Base-by-base conservation (phyloP, 2,888 invertebrate species). In the Syrista parreyssii region DNA sequence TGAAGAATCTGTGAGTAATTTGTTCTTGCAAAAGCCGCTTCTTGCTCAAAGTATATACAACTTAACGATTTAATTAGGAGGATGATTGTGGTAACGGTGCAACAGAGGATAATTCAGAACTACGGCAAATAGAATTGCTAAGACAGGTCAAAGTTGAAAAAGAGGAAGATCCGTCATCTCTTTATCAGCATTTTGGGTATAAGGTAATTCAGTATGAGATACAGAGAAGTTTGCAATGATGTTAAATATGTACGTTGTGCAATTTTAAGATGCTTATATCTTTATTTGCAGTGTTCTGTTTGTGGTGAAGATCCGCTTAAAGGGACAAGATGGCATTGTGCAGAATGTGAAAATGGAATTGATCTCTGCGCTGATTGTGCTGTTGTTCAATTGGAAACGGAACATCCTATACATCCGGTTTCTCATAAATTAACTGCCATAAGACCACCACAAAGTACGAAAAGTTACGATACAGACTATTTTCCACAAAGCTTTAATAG, bases 301-400 rank as follows among this genome's bases (percentile, higher is more conserved):
- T 96, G 96, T 86, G 92, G 92, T 1, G 93, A 93, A 80, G 93
- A 94, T 34, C 95, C 95, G 0, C 93, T 95, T 74, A 90, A 92
- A 33, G 95, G 95, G 15, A 93, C 93, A 15, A 92, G 95, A 77
- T 96, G 96, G 95, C 95, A 95, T 85, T 96, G 96, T 85, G 91
- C 92, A 35, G 93, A 94, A 77, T 96, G 96, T 85, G 91, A 92
- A 73, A 86, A 88, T 3, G 89, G 90, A 68, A 89, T 95, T 0
- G 94, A 96, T 88, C 93, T 94, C 83, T 96, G 96, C 84, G 92
- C 93, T 0, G 94, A 94, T 84, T 95, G 95, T 85, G 92, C 94
- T 2, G 88, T 94, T 1, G 90, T 92, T 3, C 94, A 94, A 87
- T 84, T 94, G 81, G 92, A 92, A 80, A 89, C 92, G 6, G 87